Percentiles rank a stretch among this genome's conserved stretches.
phyloP scores from a whole-genome alignment of 1,140 invertebrate genomes.

The Acyrthosiphon pisum region DNA sequence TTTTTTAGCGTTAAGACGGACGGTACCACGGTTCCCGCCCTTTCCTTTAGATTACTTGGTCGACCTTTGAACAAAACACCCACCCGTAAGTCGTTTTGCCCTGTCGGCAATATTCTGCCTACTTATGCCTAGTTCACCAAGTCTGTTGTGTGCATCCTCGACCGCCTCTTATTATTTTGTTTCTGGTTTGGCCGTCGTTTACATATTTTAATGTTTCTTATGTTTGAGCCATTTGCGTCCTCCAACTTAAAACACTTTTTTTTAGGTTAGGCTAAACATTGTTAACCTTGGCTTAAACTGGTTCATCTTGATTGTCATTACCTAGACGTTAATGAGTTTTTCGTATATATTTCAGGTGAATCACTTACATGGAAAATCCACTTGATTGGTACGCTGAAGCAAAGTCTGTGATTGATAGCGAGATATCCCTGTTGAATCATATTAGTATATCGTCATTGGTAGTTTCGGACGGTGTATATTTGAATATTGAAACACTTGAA shows the following conservation, averaged over 20 bases:
- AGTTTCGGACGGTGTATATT: conserved; percentile 22
- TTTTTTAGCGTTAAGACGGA: neutral
- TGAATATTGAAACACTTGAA: conserved; percentile 48
- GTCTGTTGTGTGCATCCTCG: neutral
- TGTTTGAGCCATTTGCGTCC: neutral
- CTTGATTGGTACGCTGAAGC: conserved; percentile 47
- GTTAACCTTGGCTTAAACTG: conserved; percentile 53
- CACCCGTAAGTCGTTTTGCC: conserved; percentile 42
- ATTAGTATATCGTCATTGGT: conserved; percentile 19
- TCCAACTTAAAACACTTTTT: conserved; percentile 43
- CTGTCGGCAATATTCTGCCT: neutral
- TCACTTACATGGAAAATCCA: conserved; percentile 47
- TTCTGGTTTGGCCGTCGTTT: neutral
- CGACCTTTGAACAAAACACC: conserved; percentile 49
- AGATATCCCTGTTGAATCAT: conserved; percentile 32
- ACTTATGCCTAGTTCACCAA: neutral
- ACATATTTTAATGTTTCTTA: neutral
- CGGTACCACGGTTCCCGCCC: conserved; percentile 19
- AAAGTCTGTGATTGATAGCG: conserved; percentile 23
- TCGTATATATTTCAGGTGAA: conserved; percentile 43
- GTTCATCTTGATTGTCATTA: conserved; percentile 42
- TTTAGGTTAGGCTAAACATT: conserved; percentile 49
- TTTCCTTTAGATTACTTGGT: conserved; percentile 24
- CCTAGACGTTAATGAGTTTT: conserved; percentile 31
- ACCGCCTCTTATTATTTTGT: neutral